phyloP scores from a whole-genome alignment of 2,888 invertebrate genomes.

The Pterostichus madidus region DNA sequence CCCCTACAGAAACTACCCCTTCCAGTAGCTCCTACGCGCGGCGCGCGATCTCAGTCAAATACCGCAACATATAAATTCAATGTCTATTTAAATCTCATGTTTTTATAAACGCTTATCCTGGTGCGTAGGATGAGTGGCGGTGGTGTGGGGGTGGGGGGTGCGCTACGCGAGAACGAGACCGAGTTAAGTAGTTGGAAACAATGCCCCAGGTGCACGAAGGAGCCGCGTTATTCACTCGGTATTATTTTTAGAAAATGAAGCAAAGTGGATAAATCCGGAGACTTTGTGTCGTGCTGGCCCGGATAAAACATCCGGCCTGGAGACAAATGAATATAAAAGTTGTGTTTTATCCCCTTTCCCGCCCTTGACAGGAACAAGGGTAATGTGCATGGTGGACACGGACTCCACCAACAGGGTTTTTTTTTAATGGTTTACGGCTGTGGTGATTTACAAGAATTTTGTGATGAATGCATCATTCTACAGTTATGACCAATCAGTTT shows the following conservation, averaged over 20 bases:
- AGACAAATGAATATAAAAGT: constrained; percentile 63
- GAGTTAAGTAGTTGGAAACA: constrained; percentile 71
- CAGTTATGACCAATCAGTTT: not conserved
- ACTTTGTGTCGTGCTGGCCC: constrained; percentile 53
- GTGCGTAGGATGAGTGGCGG: constrained; percentile 67
- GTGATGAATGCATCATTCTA: not conserved
- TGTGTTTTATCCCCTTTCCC: not conserved
- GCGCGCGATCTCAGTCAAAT: constrained; percentile 31
- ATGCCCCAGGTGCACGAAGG: constrained; percentile 72
- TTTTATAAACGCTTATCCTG: constrained; percentile 68
- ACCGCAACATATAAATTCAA: constrained; percentile 63
- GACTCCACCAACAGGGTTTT: not conserved
- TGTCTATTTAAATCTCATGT: constrained; percentile 70
- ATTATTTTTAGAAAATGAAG: constrained; percentile 76
- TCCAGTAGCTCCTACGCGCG: not conserved
- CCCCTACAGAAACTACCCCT: not conserved
- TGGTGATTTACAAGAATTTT: not conserved
- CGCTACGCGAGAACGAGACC: constrained; percentile 10
- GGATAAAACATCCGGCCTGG: constrained; percentile 27
- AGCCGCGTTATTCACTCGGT: constrained; percentile 74
- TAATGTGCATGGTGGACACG: not conserved
- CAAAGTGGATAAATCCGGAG: constrained; percentile 75
- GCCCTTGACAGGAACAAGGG: not conserved
- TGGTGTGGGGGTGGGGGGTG: constrained; percentile 1
- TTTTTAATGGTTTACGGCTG: constrained; percentile 3